These are phyloP conservation scores for Chymomyza fuscimana DNA, from an alignment of 2,888 invertebrate genomes.

Conservation along the genomic window DNA sequence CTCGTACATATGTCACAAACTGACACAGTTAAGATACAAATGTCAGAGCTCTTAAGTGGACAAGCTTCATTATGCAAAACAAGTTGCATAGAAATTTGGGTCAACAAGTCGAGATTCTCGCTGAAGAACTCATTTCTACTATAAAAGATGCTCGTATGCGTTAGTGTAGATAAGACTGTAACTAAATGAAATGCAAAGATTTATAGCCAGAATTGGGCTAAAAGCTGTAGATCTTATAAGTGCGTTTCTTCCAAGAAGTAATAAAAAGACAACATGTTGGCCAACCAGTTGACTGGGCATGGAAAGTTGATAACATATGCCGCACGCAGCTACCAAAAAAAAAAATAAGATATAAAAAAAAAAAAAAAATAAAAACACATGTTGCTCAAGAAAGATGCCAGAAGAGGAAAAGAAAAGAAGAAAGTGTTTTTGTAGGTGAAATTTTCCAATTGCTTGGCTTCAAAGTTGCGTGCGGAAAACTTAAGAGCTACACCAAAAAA, in stretches of 20 bases:
- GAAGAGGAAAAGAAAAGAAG: constrained; percentile 11
- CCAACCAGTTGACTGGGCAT: constrained; percentile 4
- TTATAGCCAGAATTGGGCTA: constrained; percentile 24
- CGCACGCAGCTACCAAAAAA: background rate
- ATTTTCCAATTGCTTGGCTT: constrained; percentile 10
- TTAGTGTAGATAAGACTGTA: constrained; percentile 22
- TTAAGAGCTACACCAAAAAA: background rate
- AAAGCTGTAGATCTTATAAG: constrained; percentile 24
- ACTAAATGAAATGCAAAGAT: constrained; percentile 41
- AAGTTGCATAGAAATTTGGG: constrained; percentile 56
- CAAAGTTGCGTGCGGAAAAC: constrained; percentile 5
- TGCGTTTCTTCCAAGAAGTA: background rate
- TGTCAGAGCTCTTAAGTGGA: constrained; percentile 31
- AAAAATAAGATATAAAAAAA: background rate
- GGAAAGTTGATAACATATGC: constrained; percentile 3
- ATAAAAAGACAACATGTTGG: background rate
- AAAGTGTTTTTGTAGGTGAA: constrained; percentile 27
- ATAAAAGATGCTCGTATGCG: background rate
- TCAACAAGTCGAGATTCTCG: constrained; percentile 40
- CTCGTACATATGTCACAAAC: constrained; percentile 41
- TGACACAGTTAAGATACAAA: constrained; percentile 43
- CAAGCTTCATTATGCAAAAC: constrained; percentile 58
- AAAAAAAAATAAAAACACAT: background rate
- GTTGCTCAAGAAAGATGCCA: constrained; percentile 8
- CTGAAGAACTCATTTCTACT: constrained; percentile 11